phyloP scores from a whole-genome alignment of 64 coral and sea anemone species.

The Orbicella faveolata region DNA sequence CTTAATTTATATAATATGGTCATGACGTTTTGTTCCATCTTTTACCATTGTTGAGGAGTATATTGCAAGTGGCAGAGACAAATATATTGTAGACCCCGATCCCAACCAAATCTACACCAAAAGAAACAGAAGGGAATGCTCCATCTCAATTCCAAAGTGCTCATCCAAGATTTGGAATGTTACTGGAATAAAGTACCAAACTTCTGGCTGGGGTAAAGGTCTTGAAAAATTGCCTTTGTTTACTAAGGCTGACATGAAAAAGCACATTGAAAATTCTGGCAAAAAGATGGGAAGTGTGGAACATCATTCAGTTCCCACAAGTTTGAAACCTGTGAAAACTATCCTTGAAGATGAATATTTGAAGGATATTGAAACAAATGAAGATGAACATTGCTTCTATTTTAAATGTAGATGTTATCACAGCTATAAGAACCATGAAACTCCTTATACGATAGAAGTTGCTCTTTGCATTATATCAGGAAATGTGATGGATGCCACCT shows the following conservation, averaged over 20 bases:
- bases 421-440: constrained; percentile 59
- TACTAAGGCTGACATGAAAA: constrained; percentile 48
- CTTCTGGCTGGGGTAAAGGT: constrained; percentile 32
- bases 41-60: constrained; percentile 60
- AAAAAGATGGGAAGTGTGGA: constrained; percentile 53
- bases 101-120: constrained; percentile 44
- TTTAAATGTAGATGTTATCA: constrained; percentile 62
- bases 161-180: not conserved
- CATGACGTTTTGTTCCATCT: too few relatives aligned
- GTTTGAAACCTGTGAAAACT: constrained; percentile 53
- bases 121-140: constrained; percentile 12
- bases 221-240: constrained; percentile 47
- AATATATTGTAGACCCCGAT: constrained; percentile 42
- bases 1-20: not conserved
- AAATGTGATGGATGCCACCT: constrained; percentile 46
- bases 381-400: constrained; percentile 46
- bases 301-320: constrained; percentile 60
- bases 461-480: constrained; percentile 54
- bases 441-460: constrained; percentile 36
- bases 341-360: constrained; percentile 67
- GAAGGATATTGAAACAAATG: constrained; percentile 43
- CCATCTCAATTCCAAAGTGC: not conserved
- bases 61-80: constrained; percentile 50
- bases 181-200: constrained; percentile 2
- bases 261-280: constrained; percentile 54